Evolutionary conservation across 2,888 invertebrate species (phyloP).

Genomic region (Marronus borbonicus): DNA sequence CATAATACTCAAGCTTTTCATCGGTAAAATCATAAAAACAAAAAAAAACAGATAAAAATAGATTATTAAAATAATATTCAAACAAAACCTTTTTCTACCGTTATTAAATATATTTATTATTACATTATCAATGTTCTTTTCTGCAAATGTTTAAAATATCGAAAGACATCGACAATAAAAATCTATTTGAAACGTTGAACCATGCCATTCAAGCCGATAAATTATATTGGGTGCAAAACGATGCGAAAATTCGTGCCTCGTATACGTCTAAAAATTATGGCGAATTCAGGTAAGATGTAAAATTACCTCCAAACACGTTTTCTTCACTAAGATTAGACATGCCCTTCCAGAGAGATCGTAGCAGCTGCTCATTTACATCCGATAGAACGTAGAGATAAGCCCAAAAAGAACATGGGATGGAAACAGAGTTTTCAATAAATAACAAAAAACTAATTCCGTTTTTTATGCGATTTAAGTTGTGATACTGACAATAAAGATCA

Average conservation of each 20-base stretch:
- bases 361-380: neutral
- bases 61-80: too few species aligned
- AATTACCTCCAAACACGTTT: too few species aligned
- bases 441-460: neutral
- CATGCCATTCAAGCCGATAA: slow-evolving; percentile 76
- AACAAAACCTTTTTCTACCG: too few species aligned
- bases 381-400: neutral
- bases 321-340: neutral
- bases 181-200: slow-evolving; percentile 63
- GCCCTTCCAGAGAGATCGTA: neutral
- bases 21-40: too few species aligned
- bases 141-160: slow-evolving; percentile 8
- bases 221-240: slow-evolving; percentile 82
- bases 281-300: slow-evolving; percentile 68
- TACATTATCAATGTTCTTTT: too few species aligned
- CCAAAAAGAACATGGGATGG: neutral
- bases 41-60: too few species aligned
- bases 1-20: too few species aligned
- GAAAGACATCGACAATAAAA: slow-evolving; percentile 49
- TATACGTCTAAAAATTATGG: slow-evolving; percentile 84
- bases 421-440: neutral
- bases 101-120: too few species aligned
- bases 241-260: slow-evolving; percentile 85
- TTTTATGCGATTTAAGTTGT: neutral
- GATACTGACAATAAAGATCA: too few species aligned